Conservation (phyloP, 2,888 invertebrate species). For the Epiblema foenella region DNA sequence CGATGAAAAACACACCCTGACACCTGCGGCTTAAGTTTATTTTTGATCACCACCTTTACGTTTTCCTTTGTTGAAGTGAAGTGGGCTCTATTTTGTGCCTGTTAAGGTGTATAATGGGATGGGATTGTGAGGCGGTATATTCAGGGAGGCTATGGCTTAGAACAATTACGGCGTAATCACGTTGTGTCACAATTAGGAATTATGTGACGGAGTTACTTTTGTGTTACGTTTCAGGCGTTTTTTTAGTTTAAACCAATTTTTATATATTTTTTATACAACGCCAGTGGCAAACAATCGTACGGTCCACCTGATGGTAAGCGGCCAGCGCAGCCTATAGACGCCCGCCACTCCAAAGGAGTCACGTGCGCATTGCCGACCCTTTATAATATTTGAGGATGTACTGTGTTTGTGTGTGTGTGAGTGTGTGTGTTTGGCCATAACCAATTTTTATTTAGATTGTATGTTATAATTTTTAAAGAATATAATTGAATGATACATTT, state of each 20-base stretch:
- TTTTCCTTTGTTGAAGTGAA: conserved; percentile 47
- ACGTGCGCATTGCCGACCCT: no score
- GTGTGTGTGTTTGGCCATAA: no score
- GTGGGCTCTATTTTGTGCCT: conserved; percentile 50
- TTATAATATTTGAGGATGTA: no score
- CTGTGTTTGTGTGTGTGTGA: no score
- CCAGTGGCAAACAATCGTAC: no score
- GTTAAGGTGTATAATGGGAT: conserved; percentile 48
- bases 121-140: conserved; percentile 63
- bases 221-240: neutral
- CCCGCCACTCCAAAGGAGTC: no score
- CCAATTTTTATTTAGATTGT: no score
- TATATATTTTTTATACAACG: no score
- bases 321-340: no score
- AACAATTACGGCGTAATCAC: conserved; percentile 41
- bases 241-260: neutral
- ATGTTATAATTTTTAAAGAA: no score
- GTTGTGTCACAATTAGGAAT: conserved; percentile 34
- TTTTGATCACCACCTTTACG: neutral
- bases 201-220: conserved; percentile 3
- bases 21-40: conserved; percentile 7
- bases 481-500: no score
- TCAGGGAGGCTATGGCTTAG: conserved; percentile 27
- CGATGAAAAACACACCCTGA: conserved; percentile 11
- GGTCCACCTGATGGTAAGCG: no score